Evolutionary conservation across 2,797 vertebrate species (phyloP), one percentile per base, ranked within the genome.

Genomic region (Hemibagrus guttatus): DNA sequence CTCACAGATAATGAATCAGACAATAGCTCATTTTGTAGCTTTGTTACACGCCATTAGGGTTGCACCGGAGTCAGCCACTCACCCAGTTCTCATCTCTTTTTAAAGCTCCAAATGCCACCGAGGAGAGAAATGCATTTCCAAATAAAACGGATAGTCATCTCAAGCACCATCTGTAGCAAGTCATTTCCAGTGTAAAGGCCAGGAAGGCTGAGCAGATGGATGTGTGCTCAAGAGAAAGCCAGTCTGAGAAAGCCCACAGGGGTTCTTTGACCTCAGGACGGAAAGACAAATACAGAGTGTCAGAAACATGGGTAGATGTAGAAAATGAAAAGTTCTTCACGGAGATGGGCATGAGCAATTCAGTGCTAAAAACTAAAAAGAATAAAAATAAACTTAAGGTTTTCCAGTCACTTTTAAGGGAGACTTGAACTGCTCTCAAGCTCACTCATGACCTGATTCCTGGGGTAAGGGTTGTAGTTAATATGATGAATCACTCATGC

Each of bases 181-280:
- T 83, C 80, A 61, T 64, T 75, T 75, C 52, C 23, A 86, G 12
- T 56, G 80, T 75, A 72, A 66, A 71, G 69, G 28, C 12, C 42
- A 75, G 46, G 21, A n/a, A 83, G 80, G 14, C 23, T 6, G 61
- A 46, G 59, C 85, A 83, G 85, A 86, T 86, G 69, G 85, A 75
- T 75, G 85, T 74, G 46, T 49, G 13, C 31, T 64, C 14, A 28
- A 39, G 69, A 64, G 58, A 74, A 82, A 72, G n/a, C 68, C 8
- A 49, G 21, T 49, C 39, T 59, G 78, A 72, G 56, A 49, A 66
- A 52, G 79, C 54, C 78, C 28, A 42, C 61, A 42, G 68, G 79
- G 85, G 42, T 42, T 23, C 68, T 81, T 74, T 86, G 79, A 82
- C 69, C 66, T 86, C 56, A 52, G 87, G 87, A 85, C 78, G 69